Conservation (phyloP, 2,888 invertebrate species). For the Andrena fulva region DNA sequence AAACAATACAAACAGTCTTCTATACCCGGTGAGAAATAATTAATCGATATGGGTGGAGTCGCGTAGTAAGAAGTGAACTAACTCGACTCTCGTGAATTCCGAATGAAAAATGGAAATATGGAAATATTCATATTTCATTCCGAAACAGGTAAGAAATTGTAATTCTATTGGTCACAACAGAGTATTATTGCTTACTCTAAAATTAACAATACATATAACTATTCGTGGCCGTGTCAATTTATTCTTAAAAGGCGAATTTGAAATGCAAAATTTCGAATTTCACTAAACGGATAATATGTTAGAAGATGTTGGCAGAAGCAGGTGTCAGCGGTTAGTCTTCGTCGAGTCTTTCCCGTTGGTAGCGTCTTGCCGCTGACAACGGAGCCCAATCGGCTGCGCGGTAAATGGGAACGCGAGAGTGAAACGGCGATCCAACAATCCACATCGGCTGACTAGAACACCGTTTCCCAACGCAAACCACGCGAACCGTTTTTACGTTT, state of each 20-base stretch:
- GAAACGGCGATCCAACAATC: conserved; percentile 77
- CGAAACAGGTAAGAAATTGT: background rate
- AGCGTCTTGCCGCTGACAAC: conserved; percentile 32
- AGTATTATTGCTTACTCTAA: background rate
- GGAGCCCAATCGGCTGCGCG: conserved; percentile 73
- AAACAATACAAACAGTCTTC: background rate
- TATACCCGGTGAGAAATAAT: background rate
- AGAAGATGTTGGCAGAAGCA: background rate
- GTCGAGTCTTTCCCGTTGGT: background rate
- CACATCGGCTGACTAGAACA: conserved; percentile 58
- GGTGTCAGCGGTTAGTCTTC: background rate
- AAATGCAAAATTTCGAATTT: background rate
- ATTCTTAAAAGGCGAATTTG: background rate
- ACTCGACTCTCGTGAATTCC: background rate
- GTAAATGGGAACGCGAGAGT: conserved; percentile 84
- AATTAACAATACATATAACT: background rate
- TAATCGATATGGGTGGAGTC: background rate
- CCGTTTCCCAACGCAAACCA: conserved; percentile 54
- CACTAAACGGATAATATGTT: background rate
- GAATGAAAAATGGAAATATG: no score
- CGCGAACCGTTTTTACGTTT: conserved; percentile 1
- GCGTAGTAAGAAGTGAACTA: background rate
- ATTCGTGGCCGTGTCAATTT: background rate
- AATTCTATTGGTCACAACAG: background rate
- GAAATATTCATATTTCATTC: background rate